Evolutionary conservation across 2,113 vertebrate species (phyloP), one percentile per base, ranked within the genome.

Genomic region (Grantiella picta): DNA sequence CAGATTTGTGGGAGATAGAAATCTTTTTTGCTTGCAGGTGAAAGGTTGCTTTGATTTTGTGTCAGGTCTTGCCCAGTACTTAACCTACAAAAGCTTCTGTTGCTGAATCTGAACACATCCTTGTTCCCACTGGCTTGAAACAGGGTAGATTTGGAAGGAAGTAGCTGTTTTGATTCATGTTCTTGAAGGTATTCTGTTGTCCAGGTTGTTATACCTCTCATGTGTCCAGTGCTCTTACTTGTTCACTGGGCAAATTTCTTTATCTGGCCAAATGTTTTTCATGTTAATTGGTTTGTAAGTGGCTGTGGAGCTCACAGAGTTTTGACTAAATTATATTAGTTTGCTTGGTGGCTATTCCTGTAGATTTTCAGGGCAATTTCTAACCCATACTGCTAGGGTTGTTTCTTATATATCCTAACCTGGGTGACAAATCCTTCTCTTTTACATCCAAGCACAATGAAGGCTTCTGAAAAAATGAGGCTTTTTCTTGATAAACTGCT

Each of bases 251-350:
- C 11, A 78, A 33, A 61, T 57, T 89, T 73, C 40, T 91, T 47
- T 82, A 49, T 47, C 40, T n/a, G 56, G 60, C 16, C 35, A 54
- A 28, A 40, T 20, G 7, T 17, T 91, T 72, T 71, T 44, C 21
- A 19, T 1, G 2, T 35, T 28, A 71, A 35, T 65, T 71, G 61
- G 14, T 24, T 31, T 27, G 22, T 44, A 66, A 23, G 8, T 57
- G 64, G 27, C 50, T 50, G 8, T 33, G 50, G 64, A 76, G 59
- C 36, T 76, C 12, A 19, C 19, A 38, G 19, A 64, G 33, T 27
- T 47, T 68, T 64, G 47, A 35, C 18, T 33, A 38, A 82, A 71
- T 73, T 1, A 1, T 24, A 6, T 45, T 36, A 0, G 1, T 31
- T 72, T 36, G 15, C 56, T 60, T 54, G 56, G 35, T 35, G 27